Evolutionary conservation across 1,140 invertebrate genomes (phyloP), one percentile per base, ranked within the genome.

Genomic region (Globodera rostochiensis): DNA sequence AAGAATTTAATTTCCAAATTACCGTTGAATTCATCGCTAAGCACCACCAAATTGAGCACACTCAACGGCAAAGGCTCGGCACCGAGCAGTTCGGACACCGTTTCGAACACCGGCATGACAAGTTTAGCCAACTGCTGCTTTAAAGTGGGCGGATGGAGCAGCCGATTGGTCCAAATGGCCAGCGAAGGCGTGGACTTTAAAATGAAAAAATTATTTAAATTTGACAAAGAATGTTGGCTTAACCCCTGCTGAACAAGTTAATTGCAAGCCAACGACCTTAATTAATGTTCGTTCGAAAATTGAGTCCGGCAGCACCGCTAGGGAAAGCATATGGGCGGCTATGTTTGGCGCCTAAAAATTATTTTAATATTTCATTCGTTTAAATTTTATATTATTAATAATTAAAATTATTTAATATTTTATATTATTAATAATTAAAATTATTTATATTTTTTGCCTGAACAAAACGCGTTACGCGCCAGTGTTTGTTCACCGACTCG

Each of bases 401-500:
- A 60, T 76, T 76, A 25, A 75, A 15, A 64, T 36, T 64, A 64
- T n/a, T 64, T 36, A 84, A 36, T 36, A 36, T 36, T 36, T n/a
- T 36, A 45, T 49, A n/a, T 21, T 19, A 53, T 53, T 21, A n/a
- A 15, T 57, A 21, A 60, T 76, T 76, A 25, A 75, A 15, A 64
- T 36, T 64, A 64, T n/a, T 64, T 36, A 84, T n/a, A 36, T 36
- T 1, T 36, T 36, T 50, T 8, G 84, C 83, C 77, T 84, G 83
- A 21, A 87, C 84, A 69, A 85, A 85, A 36, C 85, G 69, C 8
- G 83, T 85, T 4, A 86, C 21, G 25, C 70, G 49, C 84, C 84
- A 85, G 66, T 85, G 81, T 60, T 87, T 85, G 71, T 85, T 83
- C 49, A 84, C 69, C 50, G 50, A 64, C 45, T 74, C 74, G 50